A percentile compares a stretch with the other conserved stretches of the same genome.
Conservation (phyloP, 2,113 vertebrate genomes). For the Eonycteris spelaea region DNA sequence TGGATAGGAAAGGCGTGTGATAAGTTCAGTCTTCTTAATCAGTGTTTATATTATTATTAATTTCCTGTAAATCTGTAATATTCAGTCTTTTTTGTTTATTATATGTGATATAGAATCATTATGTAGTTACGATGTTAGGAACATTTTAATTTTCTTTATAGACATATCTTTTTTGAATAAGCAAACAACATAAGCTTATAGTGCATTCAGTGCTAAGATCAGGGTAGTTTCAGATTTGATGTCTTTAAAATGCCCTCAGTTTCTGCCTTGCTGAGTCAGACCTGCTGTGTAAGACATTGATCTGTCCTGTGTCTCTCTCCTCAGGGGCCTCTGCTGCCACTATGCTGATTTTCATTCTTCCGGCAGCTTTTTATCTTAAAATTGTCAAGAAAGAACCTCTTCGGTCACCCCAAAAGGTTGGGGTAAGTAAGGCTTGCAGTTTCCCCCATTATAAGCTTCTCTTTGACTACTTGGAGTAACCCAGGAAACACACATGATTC, state of each 20-base stretch:
- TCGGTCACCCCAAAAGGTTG: conserved; percentile 93
- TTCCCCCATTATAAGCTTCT: neutral
- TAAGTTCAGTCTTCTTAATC: neutral
- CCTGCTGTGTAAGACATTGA: neutral
- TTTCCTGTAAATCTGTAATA: neutral
- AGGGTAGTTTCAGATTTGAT: neutral
- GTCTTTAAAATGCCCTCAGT: accelerated
- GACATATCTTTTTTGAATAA: neutral
- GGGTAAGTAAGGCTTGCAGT: conserved; percentile 83
- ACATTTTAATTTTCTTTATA: conserved; percentile 6
- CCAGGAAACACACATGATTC: neutral
- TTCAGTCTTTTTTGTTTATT: neutral
- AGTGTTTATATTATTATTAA: neutral
- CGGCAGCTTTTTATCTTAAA: conserved; percentile 93
- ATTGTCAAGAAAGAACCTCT: conserved; percentile 91
- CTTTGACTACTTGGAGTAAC: neutral
- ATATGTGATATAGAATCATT: neutral
- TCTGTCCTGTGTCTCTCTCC: neutral
- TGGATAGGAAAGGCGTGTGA: neutral
- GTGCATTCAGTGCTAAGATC: neutral
- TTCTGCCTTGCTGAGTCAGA: neutral
- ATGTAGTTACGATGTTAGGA: neutral
- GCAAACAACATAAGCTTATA: neutral
- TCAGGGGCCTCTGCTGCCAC: conserved; percentile 96
- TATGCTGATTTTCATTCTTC: conserved; percentile 97